Percentiles rank a stretch among this genome's conserved stretches.
Conservation (phyloP, 2,797 vertebrate species). For the Anas acuta region DNA sequence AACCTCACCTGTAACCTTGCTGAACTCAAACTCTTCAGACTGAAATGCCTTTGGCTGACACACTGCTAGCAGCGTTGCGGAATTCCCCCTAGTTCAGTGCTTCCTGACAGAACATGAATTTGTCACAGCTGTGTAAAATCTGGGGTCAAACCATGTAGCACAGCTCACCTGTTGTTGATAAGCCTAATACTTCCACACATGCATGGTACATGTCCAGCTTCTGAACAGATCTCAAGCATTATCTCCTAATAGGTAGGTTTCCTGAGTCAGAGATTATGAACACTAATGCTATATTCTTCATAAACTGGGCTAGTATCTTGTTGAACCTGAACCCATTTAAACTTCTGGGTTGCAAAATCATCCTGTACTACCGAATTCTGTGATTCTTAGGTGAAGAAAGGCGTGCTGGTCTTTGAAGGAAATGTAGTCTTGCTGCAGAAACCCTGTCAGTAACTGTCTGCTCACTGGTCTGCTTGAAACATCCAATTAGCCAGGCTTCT, state of each 20-base stretch:
- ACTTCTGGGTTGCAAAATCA: not conserved
- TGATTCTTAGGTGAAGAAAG: rapidly evolving
- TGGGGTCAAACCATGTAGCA: rapidly evolving
- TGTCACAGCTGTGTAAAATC: rapidly evolving
- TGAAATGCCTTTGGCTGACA: not conserved
- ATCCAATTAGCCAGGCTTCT: not conserved
- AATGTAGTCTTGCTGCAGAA: not conserved
- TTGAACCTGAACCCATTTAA: not conserved
- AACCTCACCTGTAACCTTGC: not conserved
- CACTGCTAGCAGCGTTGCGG: rapidly evolving
- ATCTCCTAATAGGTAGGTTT: not conserved
- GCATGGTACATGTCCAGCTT: rapidly evolving
- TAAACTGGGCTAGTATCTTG: not conserved
- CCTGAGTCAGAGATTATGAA: not conserved
- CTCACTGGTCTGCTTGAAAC: not conserved
- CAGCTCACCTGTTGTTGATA: rapidly evolving
- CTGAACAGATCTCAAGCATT: not conserved
- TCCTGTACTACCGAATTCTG: rapidly evolving
- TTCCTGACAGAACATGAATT: not conserved
- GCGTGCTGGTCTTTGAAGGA: rapidly evolving
- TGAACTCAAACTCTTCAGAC: rapidly evolving
- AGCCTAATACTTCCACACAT: rapidly evolving
- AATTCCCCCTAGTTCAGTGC: rapidly evolving
- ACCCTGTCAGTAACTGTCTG: not conserved
- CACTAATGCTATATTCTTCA: rapidly evolving